Evolutionary conservation across 2,888 invertebrate species (phyloP), one percentile per base, ranked within the genome.

Genomic region (Macrosiphum euphorbiae): DNA sequence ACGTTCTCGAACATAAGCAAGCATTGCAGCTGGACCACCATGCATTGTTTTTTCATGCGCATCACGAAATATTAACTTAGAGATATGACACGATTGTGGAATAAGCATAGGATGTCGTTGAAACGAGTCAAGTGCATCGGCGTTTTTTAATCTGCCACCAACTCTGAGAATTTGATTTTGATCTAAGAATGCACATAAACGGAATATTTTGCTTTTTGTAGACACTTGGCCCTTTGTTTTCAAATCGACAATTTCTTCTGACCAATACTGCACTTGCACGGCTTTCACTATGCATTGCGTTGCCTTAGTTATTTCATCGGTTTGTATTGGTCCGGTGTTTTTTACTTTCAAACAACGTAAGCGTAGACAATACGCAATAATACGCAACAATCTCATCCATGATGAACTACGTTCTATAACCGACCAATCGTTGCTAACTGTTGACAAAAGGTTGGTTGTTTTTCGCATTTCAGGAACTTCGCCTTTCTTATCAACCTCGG

Each of bases 41-140:
- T 87, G 87, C 87, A 87, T 87, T 87, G n/a, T 87, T 50, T 20
- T 87, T 52, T 87, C 87, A n/a, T 87, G 52, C 1, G 87, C 86
- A 87, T 87, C 50, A 50, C 86, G 86, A 50, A 87, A 87, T 52
- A 87, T 87, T 52, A 87, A 87, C 3, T 87, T 52, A 52, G 87
- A 52, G 8, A 87, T 3, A 50, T 50, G 11, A 26, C 86, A 47
- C 47, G 47, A 13, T 5, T 86, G 47, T 47, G 86, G 86, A 28
- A 86, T 47, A 10, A 86, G 11, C 28, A 86, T 86, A 86, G 47
- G 86, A 13, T 86, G 86, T 1, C 86, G 86, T 86, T 86, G 86
- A 28, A 47, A 86, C 10, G 28, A 3, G 44, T 86, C 86, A 47
- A 86, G 44, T 86, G 44, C 28, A 0, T 44, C 44, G 11, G 86